Evolutionary conservation across 1,140 invertebrate genomes (phyloP), one percentile per base, ranked within the genome.

Genomic region (Lethrus apterus): DNA sequence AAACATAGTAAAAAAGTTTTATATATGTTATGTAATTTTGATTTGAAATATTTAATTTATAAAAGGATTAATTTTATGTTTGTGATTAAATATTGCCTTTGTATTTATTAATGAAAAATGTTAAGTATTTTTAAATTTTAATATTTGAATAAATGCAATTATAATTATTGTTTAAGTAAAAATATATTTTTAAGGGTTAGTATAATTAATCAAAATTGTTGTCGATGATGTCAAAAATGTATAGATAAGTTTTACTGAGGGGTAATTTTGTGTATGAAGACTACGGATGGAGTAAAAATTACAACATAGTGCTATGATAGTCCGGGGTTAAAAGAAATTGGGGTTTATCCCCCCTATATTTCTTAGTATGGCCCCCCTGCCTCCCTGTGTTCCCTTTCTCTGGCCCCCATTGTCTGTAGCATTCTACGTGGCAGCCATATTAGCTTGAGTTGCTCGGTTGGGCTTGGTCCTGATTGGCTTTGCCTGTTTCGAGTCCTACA

Each of bases 401-500:
- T 57, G 58, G 52, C 51, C 52, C 57, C 63, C 57, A 63, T 65
- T 64, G 61, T 64, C 57, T 60, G 61, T 44, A 57, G 53, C 40
- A 35, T 34, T 51, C 49, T 48, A 34, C 36, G 50, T 62, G 62
- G 64, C 64, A 62, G 64, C 64, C 64, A 66, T 66, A 66, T 65
- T 66, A 66, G 64, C 63, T 64, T 53, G 55, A 62, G 56, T 57
- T 59, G 59, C 62, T 63, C 57, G 52, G 59, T 53, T 61, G 55
- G 53, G 60, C 63, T 63, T 46, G 59, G 56, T 58, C 60, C 62
- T 65, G 63, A 68, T 66, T 66, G 65, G 64, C 64, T 66, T 64
- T 61, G 58, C 58, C 55, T 56, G 57, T 60, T 62, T 62, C 56
- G 61, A 55, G 52, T 48, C 56, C 52, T 56, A 51, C 56, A 61